Evolutionary conservation across 92 coral and sea anemone species (phyloP).

Genomic region (Scolanthus callimorphus): DNA sequence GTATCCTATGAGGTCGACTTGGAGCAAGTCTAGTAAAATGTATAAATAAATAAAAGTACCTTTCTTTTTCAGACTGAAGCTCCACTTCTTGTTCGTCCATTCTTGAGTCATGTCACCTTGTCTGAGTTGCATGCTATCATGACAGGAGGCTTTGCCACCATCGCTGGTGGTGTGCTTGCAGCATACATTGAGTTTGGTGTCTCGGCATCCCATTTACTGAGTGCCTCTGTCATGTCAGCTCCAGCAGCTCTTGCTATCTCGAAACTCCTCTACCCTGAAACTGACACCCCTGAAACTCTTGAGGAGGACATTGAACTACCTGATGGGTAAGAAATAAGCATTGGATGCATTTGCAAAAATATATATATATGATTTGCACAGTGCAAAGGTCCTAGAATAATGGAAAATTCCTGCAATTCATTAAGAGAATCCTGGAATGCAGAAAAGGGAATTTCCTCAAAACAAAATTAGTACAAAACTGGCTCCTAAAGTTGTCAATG

Average conservation of each 20-base stretch:
- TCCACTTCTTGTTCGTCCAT: slow-evolving; percentile 84
- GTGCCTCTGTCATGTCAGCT: slow-evolving; percentile 98
- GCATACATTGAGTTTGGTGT: slow-evolving; percentile 90
- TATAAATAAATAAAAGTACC: no score
- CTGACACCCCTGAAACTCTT: slow-evolving; percentile 71
- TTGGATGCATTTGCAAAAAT: no score
- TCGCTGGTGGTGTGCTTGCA: slow-evolving; percentile 95
- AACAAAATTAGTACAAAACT: no score
- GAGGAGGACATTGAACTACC: slow-evolving; percentile 70
- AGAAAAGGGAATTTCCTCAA: no score
- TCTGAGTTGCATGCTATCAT: slow-evolving; percentile 94
- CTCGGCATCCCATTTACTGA: slow-evolving; percentile 82
- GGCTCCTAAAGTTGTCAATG: no score
- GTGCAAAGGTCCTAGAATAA: no score
- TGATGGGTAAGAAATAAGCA: slow-evolving; percentile 83
- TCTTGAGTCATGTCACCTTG: slow-evolving; percentile 77
- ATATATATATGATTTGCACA: no score
- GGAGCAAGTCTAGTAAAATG: no score
- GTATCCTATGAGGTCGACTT: no score
- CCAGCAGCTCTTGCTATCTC: slow-evolving; percentile 96
- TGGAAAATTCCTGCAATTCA: no score
- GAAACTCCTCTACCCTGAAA: slow-evolving; percentile 91
- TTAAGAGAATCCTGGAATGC: no score
- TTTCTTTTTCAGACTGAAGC: slow-evolving; percentile 98
- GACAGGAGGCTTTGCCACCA: slow-evolving; percentile 98